Percentiles rank a stretch among this genome's conserved stretches.
Evolutionary conservation across 1,140 invertebrate species (phyloP).

Genomic region (Rhynchophorus ferrugineus): DNA sequence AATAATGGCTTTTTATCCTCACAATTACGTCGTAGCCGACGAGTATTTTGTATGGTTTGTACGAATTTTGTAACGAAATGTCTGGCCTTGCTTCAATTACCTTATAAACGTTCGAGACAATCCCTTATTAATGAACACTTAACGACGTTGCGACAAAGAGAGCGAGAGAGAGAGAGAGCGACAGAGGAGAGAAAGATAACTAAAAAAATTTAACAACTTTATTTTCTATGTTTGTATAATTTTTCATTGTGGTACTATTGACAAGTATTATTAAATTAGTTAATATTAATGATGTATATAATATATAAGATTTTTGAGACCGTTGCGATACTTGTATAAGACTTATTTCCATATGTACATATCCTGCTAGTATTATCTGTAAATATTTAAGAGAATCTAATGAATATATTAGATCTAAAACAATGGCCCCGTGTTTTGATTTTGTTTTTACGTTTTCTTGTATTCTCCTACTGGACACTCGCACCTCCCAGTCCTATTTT

Average conservation of each 20-base stretch:
- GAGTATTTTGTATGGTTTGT: constrained; percentile 6
- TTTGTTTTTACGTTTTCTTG: neutral
- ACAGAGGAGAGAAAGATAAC: too few relatives aligned
- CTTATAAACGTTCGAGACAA: too few relatives aligned
- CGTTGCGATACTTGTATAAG: neutral
- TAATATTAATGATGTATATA: neutral
- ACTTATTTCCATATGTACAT: constrained; percentile 3
- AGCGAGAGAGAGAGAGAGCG: too few relatives aligned
- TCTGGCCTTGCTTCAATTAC: too few relatives aligned
- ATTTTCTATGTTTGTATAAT: too few relatives aligned
- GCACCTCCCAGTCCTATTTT: too few relatives aligned
- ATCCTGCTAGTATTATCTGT: constrained; percentile 3
- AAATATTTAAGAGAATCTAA: neutral
- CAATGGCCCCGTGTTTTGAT: neutral
- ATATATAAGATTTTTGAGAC: neutral
- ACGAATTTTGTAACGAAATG: constrained; percentile 1
- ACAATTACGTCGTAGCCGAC: too few relatives aligned
- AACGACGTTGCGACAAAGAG: too few relatives aligned
- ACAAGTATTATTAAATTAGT: neutral
- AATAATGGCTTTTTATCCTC: constrained; percentile 10
- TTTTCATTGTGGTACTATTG: neutral
- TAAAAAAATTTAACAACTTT: too few relatives aligned
- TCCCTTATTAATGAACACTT: too few relatives aligned
- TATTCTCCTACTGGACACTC: neutral
- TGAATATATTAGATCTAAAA: neutral